These are phyloP conservation scores for Chorisops tibialis DNA, from an alignment of 2,888 invertebrate genomes.

Conservation along the genomic window DNA sequence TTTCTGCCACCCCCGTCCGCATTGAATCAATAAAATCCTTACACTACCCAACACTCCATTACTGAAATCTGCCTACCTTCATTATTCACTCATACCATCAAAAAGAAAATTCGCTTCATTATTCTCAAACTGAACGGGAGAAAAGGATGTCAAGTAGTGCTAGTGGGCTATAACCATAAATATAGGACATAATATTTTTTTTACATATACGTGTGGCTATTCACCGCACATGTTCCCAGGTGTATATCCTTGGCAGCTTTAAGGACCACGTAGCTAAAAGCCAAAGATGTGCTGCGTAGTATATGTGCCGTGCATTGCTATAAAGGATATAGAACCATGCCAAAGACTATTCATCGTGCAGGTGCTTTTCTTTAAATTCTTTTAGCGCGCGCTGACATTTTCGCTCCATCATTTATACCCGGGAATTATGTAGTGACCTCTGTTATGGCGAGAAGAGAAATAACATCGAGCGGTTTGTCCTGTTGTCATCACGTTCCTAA, in stretches of 20 bases:
- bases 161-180: not conserved
- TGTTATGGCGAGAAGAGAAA: not conserved
- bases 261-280: too few relatives aligned
- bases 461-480: too few relatives aligned
- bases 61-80: too few relatives aligned
- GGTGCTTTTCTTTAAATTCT: conserved; percentile 17
- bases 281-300: too few relatives aligned
- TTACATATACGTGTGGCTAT: not conserved
- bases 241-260: too few relatives aligned
- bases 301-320: too few relatives aligned
- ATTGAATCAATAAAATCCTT: too few relatives aligned
- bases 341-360: conserved; percentile 1
- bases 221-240: too few relatives aligned
- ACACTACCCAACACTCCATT: too few relatives aligned
- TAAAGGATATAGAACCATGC: not conserved
- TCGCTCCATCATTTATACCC: conserved; percentile 11
- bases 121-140: not conserved
- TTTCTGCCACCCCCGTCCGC: too few relatives aligned
- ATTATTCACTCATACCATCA: too few relatives aligned
- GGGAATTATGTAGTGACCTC: conserved; percentile 9
- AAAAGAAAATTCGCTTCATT: conserved; percentile 1
- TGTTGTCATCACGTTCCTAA: too few relatives aligned
- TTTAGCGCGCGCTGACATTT: conserved; percentile 13
- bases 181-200: not conserved
- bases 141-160: conserved; percentile 12